Percentiles rank a stretch among this genome's conserved stretches.
Evolutionary conservation across 2,797 vertebrate species (phyloP).

Genomic region (Tapera naevia): DNA sequence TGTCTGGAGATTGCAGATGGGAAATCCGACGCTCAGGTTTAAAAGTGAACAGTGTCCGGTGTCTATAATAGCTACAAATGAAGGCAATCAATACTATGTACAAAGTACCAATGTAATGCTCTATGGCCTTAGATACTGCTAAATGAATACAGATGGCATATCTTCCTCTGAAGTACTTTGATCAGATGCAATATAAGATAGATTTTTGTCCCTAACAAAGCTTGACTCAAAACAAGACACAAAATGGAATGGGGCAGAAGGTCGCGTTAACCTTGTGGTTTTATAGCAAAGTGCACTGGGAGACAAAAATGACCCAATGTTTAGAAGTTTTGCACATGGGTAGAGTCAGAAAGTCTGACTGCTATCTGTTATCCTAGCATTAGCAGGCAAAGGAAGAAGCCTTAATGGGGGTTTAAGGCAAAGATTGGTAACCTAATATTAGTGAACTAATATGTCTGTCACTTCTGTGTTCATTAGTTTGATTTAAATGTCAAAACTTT

Average conservation of each 20-base stretch:
- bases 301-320: conserved; percentile 77
- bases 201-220: conserved; percentile 78
- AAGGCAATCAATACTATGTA: conserved; percentile 83
- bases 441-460: conserved; percentile 70
- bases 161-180: conserved; percentile 75
- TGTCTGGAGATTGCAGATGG: conserved; percentile 66
- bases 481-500: conserved; percentile 76
- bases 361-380: conserved; percentile 78
- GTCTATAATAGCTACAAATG: conserved; percentile 79
- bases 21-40: conserved; percentile 73
- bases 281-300: conserved; percentile 80
- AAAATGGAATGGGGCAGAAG: conserved; percentile 74
- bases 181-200: conserved; percentile 82
- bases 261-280: conserved; percentile 89
- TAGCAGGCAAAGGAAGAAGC: conserved; percentile 74
- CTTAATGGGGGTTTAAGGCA: conserved; percentile 76
- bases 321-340: conserved; percentile 80
- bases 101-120: conserved; percentile 74
- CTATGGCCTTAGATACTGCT: conserved; percentile 79
- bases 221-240: conserved; percentile 62
- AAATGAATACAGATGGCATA: conserved; percentile 80
- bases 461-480: conserved; percentile 74
- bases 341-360: conserved; percentile 92
- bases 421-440: conserved; percentile 79
- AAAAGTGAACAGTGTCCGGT: conserved; percentile 73